Evolutionary conservation across 2,113 vertebrate genomes (phyloP), one percentile per base, ranked within the genome.

Genomic region (Nothoprocta perdicaria): DNA sequence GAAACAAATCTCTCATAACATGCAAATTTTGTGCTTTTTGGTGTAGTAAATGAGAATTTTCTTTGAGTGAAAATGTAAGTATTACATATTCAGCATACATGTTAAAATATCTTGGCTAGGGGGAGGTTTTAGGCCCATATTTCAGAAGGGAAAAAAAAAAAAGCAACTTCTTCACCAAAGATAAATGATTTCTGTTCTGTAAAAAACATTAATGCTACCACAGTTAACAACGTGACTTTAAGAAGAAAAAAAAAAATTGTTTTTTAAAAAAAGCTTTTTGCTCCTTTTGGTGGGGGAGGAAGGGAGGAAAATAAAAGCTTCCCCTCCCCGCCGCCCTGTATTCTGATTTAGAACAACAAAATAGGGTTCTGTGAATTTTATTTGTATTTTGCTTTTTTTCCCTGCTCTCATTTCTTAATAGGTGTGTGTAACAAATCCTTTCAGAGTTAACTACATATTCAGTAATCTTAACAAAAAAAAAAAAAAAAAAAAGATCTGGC

Each of bases 1-100:
- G 5, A 24, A 58, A 71, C 2, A 3, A 3, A 8, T 31, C 33
- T 7, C 3, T 24, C 12, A 12, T 48, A 84, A 57, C 3, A 2
- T 90, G 48, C 9, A 43, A 27, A 48, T 84, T 43, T 81, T 62
- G 1, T 82, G 15, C n/a, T 9, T 58, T 63, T 60, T 75, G 52
- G 48, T 86, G 40, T 57, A 77, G 23, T 13, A 50, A 9, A 11
- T 21, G 27, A 62, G 13, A 29, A 14, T 52, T 95, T 75, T 80
- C 5, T 45, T 69, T 52, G 21, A 58, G 22, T 67, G 41, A 76
- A 86, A 90, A 53, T 23, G 27, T 4, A 78, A 17, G 9, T 67
- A 35, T 63, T 84, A 43, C 24, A 15, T 57, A 61, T 72, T 78
- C 38, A 58, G 14, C 17, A 57, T 53, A 75, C 29, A 38, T 27